phyloP scores from a whole-genome alignment of 2,113 vertebrate species.

The Dipodomys stephensi region DNA sequence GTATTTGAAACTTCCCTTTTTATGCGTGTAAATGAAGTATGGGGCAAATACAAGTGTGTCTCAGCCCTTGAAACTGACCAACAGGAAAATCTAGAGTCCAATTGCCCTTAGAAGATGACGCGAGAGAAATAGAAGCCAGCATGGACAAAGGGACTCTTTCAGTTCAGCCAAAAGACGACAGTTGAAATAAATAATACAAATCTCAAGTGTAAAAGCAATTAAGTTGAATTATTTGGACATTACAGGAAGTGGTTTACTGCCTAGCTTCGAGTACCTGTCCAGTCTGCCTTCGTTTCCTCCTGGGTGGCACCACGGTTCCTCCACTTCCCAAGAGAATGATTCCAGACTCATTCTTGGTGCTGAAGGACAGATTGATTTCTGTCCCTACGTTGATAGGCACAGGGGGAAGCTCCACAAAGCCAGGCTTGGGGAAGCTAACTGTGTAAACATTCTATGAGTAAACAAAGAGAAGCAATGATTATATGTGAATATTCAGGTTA shows the following conservation, averaged over 20 bases:
- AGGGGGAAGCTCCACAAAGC: conserved; percentile 93
- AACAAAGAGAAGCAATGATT: conserved; percentile 16
- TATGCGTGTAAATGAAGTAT: not conserved
- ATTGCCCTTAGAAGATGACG: not conserved
- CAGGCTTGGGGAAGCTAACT: conserved; percentile 95
- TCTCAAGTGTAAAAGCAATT: not conserved
- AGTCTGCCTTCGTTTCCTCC: conserved; percentile 93
- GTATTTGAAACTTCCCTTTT: not conserved
- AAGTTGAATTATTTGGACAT: not conserved
- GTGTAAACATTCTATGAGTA: conserved; percentile 93
- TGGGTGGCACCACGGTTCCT: conserved; percentile 82
- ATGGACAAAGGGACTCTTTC: not conserved
- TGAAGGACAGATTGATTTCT: conserved; percentile 98
- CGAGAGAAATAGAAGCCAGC: not conserved
- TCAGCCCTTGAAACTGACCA: not conserved
- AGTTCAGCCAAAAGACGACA: not conserved
- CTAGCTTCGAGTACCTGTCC: conserved; percentile 81
- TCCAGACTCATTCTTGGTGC: conserved; percentile 94
- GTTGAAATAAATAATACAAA: not conserved
- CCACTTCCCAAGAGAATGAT: conserved; percentile 93
- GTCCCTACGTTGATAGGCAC: conserved; percentile 89
- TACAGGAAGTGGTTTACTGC: not conserved
- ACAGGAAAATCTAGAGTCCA: not conserved
- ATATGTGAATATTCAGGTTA: conserved; percentile 34
- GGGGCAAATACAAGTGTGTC: not conserved